Evolutionary conservation across 2,797 vertebrate species (phyloP), one percentile per base, ranked within the genome.

Genomic region (Synaphobranchus kaupii): DNA sequence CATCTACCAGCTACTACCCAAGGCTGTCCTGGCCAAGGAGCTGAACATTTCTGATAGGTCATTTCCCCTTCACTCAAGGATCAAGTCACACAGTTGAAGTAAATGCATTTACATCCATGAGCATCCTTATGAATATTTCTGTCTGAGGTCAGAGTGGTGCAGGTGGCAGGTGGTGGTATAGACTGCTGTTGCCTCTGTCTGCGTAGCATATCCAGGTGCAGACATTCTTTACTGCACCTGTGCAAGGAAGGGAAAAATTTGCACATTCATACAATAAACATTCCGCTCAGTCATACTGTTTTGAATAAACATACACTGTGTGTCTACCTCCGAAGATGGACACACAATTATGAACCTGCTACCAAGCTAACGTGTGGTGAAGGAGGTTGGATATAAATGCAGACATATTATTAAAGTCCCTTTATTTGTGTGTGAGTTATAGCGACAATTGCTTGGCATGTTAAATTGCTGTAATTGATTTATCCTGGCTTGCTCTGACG

Each of bases 381-480:
- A 44, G 73, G 39, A 44, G 13, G 44, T 48, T 50, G 0, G 12
- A 28, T 39, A 31, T 54, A 22, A 82, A 66, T 84, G 86, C 86
- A 84, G 25, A 25, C 58, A 50, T 39, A 48, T 50, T 71, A 80
- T 68, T 71, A 83, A 12, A 71, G 34, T n/a, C 60, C 56, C 78
- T 73, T 56, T 87, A 84, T 78, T 84, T 87, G 68, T 56, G 39
- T 73, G 50, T 76, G 86, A 78, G 48, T 78, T 84, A 63, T 50
- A n/a, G 28, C 50, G 17, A 44, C 9, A 48, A 87, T 87, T 84
- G 71, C 28, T 80, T 84, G 86, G 83, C 66, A 58, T 80, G 34
- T 87, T 82, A 88, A 85, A 83, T 84, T 73, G 88, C 58, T 82
- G 85, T 88, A 89, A 89, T 90, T 91, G 89, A 90, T 90, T 89